Evolutionary conservation across 64 coral and sea anemone genomes (phyloP).

Genomic region (Stichodactyla helianthus): DNA sequence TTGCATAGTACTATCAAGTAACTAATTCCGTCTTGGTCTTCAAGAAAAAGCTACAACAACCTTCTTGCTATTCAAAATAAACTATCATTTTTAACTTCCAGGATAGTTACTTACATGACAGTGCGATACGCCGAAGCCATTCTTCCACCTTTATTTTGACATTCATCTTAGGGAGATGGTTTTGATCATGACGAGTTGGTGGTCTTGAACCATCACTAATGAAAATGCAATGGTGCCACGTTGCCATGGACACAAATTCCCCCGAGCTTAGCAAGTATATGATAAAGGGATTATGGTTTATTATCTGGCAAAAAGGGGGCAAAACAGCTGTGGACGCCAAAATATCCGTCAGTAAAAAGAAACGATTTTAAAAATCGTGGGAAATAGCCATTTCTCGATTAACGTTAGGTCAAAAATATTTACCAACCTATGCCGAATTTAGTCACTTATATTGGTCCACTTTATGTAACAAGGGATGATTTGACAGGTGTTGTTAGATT

Average conservation of each 20-base stretch:
- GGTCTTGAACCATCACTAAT: neutral
- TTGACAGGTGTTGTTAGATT: no score
- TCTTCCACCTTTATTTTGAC: neutral
- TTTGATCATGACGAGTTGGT: neutral
- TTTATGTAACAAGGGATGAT: no score
- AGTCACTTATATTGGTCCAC: no score
- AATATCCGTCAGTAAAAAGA: neutral
- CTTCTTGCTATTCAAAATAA: no score
- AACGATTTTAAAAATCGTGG: no score
- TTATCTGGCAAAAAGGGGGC: neutral
- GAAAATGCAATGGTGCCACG: neutral
- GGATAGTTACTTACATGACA: neutral
- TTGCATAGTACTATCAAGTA: no score
- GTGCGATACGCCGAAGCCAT: neutral
- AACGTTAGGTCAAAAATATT: no score
- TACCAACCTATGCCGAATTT: no score
- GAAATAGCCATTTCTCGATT: no score
- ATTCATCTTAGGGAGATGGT: neutral
- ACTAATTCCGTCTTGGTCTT: no score
- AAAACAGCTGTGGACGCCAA: neutral
- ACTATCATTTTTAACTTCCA: no score
- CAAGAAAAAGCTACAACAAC: no score
- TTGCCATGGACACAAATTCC: slow-evolving; percentile 4
- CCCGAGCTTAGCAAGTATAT: neutral
- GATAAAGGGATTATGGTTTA: neutral